phyloP scores from a whole-genome alignment of 2,888 invertebrate species.

The Drosophila maculinotata region DNA sequence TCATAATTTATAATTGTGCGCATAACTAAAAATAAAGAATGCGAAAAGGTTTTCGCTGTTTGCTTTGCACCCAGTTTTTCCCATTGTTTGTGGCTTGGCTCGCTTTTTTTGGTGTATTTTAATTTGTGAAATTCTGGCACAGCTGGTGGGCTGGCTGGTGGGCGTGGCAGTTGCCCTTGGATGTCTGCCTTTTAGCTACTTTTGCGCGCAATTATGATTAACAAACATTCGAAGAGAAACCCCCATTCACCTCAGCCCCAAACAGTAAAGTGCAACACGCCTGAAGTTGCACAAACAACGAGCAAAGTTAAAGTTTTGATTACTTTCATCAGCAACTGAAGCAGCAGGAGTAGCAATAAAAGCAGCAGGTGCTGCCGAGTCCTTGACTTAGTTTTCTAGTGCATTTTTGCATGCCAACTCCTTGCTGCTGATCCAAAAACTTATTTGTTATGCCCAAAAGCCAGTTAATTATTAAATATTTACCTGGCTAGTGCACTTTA shows the following conservation, averaged over 20 bases:
- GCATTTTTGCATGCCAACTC: slow-evolving; percentile 37
- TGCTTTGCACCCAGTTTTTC: slow-evolving; percentile 26
- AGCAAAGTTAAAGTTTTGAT: slow-evolving; percentile 72
- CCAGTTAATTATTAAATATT: slow-evolving; percentile 77
- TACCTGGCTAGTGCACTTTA: slow-evolving; percentile 57
- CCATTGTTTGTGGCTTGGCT: slow-evolving; percentile 18
- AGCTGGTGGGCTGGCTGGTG: too few relatives aligned
- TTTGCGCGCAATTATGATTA: slow-evolving; percentile 73
- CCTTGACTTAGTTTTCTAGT: slow-evolving; percentile 34
- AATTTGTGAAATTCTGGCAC: slow-evolving; percentile 42
- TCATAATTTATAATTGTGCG: slow-evolving; percentile 53
- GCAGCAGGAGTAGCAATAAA: slow-evolving; percentile 1
- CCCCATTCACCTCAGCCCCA: background rate
- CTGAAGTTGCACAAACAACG: slow-evolving; percentile 65
- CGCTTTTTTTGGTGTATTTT: slow-evolving; percentile 32
- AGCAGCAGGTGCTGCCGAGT: slow-evolving; percentile 18
- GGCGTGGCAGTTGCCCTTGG: slow-evolving; percentile 1
- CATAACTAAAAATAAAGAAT: slow-evolving; percentile 18
- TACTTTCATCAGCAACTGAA: slow-evolving; percentile 65
- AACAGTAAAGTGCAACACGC: slow-evolving; percentile 43
- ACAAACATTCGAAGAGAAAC: slow-evolving; percentile 55
- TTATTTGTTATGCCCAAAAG: slow-evolving; percentile 49
- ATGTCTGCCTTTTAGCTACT: slow-evolving; percentile 54
- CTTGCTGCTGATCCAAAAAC: slow-evolving; percentile 15
- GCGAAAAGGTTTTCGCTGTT: slow-evolving; percentile 34